Percentiles rank a stretch among this genome's conserved stretches.
Conservation (phyloP, 2,888 invertebrate genomes). For the Mesoligia furuncula region DNA sequence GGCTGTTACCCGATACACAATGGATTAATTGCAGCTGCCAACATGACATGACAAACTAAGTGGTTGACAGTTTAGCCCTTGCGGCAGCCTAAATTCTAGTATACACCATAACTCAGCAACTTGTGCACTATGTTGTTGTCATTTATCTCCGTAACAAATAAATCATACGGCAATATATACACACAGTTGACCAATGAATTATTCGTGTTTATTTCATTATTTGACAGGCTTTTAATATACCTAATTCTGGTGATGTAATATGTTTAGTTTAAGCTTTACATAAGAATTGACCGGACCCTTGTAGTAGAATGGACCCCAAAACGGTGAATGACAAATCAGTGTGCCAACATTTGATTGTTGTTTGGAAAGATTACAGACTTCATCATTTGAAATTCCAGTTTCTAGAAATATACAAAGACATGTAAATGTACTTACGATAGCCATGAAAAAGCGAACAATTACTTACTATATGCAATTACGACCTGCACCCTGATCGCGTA, state of each 20-base stretch:
- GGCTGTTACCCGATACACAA: neutral
- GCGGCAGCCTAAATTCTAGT: neutral
- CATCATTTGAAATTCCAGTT: neutral
- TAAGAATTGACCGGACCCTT: constrained; percentile 31
- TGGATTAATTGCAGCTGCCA: neutral
- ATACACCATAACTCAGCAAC: constrained; percentile 22
- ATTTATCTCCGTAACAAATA: constrained; percentile 44
- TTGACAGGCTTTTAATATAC: constrained; percentile 50
- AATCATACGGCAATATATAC: constrained; percentile 35
- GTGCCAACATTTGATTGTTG: constrained; percentile 14
- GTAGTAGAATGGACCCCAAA: constrained; percentile 1
- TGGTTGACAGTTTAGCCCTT: constrained; percentile 4
- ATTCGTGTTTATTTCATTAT: constrained; percentile 47
- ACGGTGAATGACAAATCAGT: neutral
- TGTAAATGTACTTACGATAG: neutral
- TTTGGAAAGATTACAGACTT: neutral
- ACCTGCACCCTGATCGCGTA: neutral
- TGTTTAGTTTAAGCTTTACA: constrained; percentile 35
- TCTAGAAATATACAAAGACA: neutral
- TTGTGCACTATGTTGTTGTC: constrained; percentile 35
- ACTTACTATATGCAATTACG: neutral
- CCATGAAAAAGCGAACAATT: no score
- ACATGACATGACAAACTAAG: neutral
- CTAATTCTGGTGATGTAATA: constrained; percentile 36
- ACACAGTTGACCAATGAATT: constrained; percentile 49